Base-by-base conservation (phyloP, 1,140 invertebrate genomes). In the Caenorhabditis briggsae region DNA sequence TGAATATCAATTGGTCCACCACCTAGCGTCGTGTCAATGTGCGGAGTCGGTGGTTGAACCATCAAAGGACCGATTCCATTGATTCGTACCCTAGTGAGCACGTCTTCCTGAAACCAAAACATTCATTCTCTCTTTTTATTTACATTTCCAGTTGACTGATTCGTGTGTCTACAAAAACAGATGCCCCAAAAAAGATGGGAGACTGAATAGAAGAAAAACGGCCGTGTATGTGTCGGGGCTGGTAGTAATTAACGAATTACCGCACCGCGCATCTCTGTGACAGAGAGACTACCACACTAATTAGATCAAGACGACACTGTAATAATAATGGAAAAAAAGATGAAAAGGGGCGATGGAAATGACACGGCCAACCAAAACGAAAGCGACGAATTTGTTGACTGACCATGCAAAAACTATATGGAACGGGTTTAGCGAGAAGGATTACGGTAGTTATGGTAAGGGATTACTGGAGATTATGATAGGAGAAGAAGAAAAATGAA, bases 51-150 rank as follows among this genome's bases (percentile, higher is more conserved):
- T 16, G 85, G 74, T n/a, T 65, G 59, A 18, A 74, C 85, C 74
- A 86, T 74, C n/a, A 87, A 48, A 33, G 86, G 86, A 0, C 86
- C 86, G 48, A 87, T 82, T 18, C 86, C 86, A 64, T 87, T 82
- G 14, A 87, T 20, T 50, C 86, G 58, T 16, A 87, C 83, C 23
- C 83, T 85, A 74, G 85, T 70, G 55, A 87, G 61, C 46, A 82
- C 83, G 23, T 74, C 78, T 70, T 87, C 83, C 86, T 87, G 64
- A 33, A 82, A 78, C 18, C 5, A 7, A 70, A 18, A 50, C 12
- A 46, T 16, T 14, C 16, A 53, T 5, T 7, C 23, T 78, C 20
- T 41, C 56, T 65, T 50, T 50, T 70, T 7, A 53, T 64, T 41
- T 83, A 14, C 18, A 48, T 84, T 64, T 64, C 83, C 59, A 53